Conservation (phyloP, 1,140 invertebrate genomes). For the Zaprionus vittiger region DNA sequence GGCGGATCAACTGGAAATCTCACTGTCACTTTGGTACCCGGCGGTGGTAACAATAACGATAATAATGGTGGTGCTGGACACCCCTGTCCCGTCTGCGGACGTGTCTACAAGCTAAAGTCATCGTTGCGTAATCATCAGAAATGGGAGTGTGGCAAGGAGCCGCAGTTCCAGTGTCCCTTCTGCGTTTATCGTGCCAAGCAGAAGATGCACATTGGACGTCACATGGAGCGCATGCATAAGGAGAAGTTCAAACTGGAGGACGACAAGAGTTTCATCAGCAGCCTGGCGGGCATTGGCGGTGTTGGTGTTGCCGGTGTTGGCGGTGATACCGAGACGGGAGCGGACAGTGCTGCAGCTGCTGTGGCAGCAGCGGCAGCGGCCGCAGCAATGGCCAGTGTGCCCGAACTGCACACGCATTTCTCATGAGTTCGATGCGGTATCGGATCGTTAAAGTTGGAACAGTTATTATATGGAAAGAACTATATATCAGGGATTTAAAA, state of each 20-base stretch:
- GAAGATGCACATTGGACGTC: constrained; percentile 93
- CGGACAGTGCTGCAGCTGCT: constrained; percentile 28
- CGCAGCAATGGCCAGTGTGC: constrained; percentile 54
- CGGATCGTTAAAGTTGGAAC: constrained; percentile 48
- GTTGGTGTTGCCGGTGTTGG: constrained; percentile 17
- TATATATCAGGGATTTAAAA: constrained; percentile 69
- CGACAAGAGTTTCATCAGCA: constrained; percentile 59
- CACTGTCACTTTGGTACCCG: constrained; percentile 41
- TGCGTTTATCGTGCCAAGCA: constrained; percentile 93
- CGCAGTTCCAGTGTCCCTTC: constrained; percentile 92
- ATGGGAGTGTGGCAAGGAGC: constrained; percentile 94
- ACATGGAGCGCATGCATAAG: constrained; percentile 94
- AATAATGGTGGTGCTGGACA: constrained; percentile 85
- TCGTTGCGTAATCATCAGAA: constrained; percentile 94
- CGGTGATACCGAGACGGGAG: constrained; percentile 19
- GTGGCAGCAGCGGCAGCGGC: constrained; percentile 61
- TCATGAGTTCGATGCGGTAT: constrained; percentile 47
- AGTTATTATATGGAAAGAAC: constrained; percentile 61
- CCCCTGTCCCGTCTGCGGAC: constrained; percentile 91
- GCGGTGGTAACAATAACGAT: constrained; percentile 38
- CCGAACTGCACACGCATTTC: constrained; percentile 77
- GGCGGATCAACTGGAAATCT: constrained; percentile 33
- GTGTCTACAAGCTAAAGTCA: constrained; percentile 93
- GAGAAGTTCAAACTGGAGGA: constrained; percentile 86
- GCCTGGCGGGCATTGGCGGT: constrained; percentile 51